phyloP scores from a whole-genome alignment of 1,140 invertebrate species.

The Calosoma granatense region DNA sequence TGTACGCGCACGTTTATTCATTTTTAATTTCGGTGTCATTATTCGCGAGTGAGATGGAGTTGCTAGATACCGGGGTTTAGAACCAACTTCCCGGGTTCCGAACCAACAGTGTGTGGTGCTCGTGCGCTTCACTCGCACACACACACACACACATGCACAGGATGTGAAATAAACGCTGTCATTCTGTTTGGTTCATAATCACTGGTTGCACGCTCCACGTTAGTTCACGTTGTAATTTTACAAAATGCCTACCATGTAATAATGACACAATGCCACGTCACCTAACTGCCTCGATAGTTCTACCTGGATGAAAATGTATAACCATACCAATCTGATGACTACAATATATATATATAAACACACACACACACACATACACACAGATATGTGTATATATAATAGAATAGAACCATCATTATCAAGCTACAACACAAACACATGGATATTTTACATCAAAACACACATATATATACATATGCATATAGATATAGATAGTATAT shows the following conservation, averaged over 20 bases:
- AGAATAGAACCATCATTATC: no score
- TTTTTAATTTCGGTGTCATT: slow-evolving; percentile 8
- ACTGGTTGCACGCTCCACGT: neutral
- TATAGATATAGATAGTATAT: no score
- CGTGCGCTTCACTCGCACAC: neutral
- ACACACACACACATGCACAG: neutral
- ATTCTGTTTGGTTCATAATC: neutral
- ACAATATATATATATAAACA: no score
- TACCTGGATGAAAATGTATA: slow-evolving; percentile 6
- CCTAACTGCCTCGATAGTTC: neutral
- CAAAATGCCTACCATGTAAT: neutral
- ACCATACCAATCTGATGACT: no score
- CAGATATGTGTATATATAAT: no score
- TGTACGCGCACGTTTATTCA: neutral
- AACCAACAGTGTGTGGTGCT: neutral
- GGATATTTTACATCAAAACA: no score
- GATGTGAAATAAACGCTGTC: slow-evolving; percentile 6
- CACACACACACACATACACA: no score
- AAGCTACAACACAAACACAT: no score
- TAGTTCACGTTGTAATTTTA: slow-evolving; percentile 6
- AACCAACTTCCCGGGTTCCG: neutral
- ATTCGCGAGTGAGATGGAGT: neutral
- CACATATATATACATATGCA: no score
- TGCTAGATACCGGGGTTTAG: neutral
- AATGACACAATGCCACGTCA: no score